Evolutionary conservation across 2,113 vertebrate genomes (phyloP).

Genomic region (Syrmaticus mikado): DNA sequence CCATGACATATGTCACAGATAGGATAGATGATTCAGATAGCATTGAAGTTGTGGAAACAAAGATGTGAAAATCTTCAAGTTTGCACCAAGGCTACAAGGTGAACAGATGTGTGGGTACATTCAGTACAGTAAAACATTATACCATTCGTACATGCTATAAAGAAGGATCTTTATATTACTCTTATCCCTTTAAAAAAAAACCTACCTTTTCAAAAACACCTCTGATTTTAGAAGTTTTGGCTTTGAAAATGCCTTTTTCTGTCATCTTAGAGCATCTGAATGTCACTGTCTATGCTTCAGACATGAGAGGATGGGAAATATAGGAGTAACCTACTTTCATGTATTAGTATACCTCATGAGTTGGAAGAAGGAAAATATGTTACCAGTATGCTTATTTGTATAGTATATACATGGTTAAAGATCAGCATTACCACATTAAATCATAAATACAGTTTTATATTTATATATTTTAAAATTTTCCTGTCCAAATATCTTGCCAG

Average conservation of each 20-base stretch:
- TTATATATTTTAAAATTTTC: neutral
- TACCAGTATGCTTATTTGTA: neutral
- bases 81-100: neutral
- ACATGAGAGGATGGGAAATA: neutral
- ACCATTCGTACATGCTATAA: neutral
- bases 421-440: neutral
- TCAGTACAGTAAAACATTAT: neutral
- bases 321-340: neutral
- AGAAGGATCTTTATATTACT: neutral
- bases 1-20: neutral
- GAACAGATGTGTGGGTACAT: neutral
- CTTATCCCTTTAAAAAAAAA: neutral
- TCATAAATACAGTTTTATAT: neutral
- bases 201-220: neutral
- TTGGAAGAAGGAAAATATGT: neutral
- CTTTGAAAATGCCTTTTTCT: neutral
- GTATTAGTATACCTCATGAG: neutral
- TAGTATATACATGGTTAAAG: neutral
- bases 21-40: neutral
- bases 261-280: neutral
- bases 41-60: neutral
- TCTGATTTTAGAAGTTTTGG: neutral
- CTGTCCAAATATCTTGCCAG: neutral
- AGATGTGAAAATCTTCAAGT: neutral
- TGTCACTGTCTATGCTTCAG: neutral